phyloP scores from a whole-genome alignment of 2,888 invertebrate genomes.

The Drosophila lacicola region DNA sequence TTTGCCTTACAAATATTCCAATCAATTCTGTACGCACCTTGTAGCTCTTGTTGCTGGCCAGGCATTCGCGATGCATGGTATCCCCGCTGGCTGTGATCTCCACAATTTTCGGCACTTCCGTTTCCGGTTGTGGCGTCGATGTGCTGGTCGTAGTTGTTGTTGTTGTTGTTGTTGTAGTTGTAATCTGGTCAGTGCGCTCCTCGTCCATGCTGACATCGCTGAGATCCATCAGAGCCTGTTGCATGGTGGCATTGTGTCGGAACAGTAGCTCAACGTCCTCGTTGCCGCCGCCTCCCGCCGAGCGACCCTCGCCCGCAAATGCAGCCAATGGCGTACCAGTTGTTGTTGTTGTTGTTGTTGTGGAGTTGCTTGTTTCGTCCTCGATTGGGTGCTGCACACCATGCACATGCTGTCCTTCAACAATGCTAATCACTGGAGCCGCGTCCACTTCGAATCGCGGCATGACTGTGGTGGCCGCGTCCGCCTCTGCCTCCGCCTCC shows the following conservation, averaged over 20 bases:
- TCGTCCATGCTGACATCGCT: constrained; percentile 92
- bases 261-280: constrained; percentile 55
- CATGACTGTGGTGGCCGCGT: constrained; percentile 49
- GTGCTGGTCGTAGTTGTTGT: constrained; percentile 42
- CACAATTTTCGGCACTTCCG: constrained; percentile 79
- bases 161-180: constrained; percentile 36
- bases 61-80: constrained; percentile 84
- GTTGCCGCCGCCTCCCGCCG: constrained; percentile 65
- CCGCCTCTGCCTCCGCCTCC: constrained; percentile 20
- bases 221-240: constrained; percentile 86
- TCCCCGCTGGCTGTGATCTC: constrained; percentile 79
- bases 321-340: constrained; percentile 58
- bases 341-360: constrained; percentile 46
- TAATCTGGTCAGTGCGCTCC: constrained; percentile 45
- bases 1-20: neutral
- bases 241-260: constrained; percentile 61
- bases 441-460: constrained; percentile 46
- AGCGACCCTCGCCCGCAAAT: constrained; percentile 79
- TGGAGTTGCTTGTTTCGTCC: constrained; percentile 41
- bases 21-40: constrained; percentile 83
- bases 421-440: constrained; percentile 73
- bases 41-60: constrained; percentile 86
- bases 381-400: constrained; percentile 42
- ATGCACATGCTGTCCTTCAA: constrained; percentile 76
- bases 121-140: constrained; percentile 62